Evolutionary conservation across 1,140 invertebrate genomes (phyloP), one percentile per base, ranked within the genome.

Genomic region (Bombus impatiens): DNA sequence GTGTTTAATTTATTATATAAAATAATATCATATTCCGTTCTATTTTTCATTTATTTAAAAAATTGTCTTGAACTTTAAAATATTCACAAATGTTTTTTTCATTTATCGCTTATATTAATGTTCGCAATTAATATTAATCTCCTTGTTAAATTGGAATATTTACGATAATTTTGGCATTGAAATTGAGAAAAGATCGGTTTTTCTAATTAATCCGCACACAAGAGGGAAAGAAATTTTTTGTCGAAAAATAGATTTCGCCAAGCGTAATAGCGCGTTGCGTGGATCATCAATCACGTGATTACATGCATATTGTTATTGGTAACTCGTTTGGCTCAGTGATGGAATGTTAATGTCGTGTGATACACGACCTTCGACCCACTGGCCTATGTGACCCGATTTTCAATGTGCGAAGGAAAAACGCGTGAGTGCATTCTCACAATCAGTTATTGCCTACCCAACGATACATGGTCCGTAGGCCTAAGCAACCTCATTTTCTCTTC

Each of bases 341-440:
- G 65, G 65, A 79, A 79, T 65, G 78, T 79, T 79, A 67, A 78
- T 77, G 75, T 67, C 77, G 12, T n/a, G 28, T n/a, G 65, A 79
- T 47, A 44, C 12, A 10, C 10, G 79, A 82, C 79, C 79, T 40
- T 25, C 47, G 68, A 82, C 79, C 37, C 35, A 37, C 32, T 40
- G 76, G 37, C 57, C 12, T 62, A 9, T 32, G 6, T 9, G 70
- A 37, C 79, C 47, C 32, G 47, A 72, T 82, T 82, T 82, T 72
- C 68, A 40, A 12, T 42, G n/a, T 18, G 32, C 25, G 25, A 42
- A 59, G 25, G 35, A 42, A 82, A 82, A 82, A 59, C 72, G 22
- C 15, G 25, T 22, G 67, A 32, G n/a, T 32, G 68, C 47, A 28
- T 72, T 81, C 68, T 72, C 79, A 81, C 79, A 82, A 59, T 47